Conservation (phyloP, 1,140 invertebrate genomes). For the Aphelenchoides besseyi region DNA sequence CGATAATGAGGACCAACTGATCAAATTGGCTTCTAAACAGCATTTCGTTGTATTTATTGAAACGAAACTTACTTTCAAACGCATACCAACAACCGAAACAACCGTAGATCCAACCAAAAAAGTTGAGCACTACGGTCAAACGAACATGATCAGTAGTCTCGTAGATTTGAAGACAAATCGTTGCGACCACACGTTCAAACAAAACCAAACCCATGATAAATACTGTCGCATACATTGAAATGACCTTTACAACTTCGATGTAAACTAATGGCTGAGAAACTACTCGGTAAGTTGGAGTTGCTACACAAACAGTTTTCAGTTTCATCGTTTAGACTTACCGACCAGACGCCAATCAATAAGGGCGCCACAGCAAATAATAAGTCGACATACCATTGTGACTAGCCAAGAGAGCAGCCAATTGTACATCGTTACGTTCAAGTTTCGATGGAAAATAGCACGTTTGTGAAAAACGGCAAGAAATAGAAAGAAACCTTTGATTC, state of each 20-base stretch:
- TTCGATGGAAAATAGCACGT: neutral
- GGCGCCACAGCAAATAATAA: neutral
- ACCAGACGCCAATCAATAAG: neutral
- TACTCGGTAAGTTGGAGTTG: neutral
- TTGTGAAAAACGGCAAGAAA: neutral
- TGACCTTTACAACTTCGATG: neutral
- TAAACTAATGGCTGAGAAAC: neutral
- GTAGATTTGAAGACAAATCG: neutral
- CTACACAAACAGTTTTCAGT: neutral
- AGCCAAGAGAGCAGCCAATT: neutral
- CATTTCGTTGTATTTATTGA: neutral
- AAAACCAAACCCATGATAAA: neutral
- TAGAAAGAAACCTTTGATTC: neutral
- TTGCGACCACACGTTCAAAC: neutral
- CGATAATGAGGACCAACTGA: neutral
- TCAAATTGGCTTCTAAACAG: neutral
- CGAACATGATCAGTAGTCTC: neutral
- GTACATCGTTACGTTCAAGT: neutral
- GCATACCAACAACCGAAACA: neutral
- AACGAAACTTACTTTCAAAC: neutral
- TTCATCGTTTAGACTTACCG: neutral
- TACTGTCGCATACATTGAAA: neutral
- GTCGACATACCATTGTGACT: neutral
- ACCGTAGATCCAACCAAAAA: neutral
- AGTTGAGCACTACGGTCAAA: neutral